Evolutionary conservation across 2,113 vertebrate species (phyloP).

Genomic region (Cottus gobio): DNA sequence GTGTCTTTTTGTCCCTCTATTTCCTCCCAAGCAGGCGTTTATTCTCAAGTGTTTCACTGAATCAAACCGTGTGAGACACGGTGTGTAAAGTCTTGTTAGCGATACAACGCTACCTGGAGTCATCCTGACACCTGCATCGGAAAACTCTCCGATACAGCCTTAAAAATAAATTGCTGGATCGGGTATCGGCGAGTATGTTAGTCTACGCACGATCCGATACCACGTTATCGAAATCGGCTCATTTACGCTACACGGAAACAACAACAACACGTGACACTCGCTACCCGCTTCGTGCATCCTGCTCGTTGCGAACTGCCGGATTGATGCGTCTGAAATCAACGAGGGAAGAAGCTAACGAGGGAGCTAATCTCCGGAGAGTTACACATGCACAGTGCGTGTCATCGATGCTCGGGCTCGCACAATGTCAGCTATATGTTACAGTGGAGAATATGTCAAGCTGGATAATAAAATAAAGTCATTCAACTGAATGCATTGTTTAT

Average conservation of each 20-base stretch:
- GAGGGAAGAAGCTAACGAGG: background rate
- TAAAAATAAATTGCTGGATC: background rate
- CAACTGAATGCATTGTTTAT: background rate
- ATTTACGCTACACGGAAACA: background rate
- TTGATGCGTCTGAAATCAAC: background rate
- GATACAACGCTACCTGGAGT: background rate
- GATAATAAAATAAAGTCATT: background rate
- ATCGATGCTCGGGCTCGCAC: background rate
- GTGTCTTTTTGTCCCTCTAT: conserved; percentile 16
- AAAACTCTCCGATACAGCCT: background rate
- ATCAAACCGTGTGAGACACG: conserved; percentile 11
- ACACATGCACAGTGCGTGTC: too few species aligned
- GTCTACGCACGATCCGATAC: background rate
- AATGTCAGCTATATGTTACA: background rate
- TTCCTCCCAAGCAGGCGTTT: conserved; percentile 1
- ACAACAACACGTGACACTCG: background rate
- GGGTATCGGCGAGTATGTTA: too few species aligned
- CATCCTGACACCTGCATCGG: background rate
- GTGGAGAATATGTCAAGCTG: background rate
- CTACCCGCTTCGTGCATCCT: background rate
- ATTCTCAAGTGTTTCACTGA: conserved; percentile 14
- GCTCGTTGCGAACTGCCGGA: background rate
- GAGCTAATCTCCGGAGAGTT: too few species aligned
- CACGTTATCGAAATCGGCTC: background rate
- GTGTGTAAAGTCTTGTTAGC: background rate